Conservation (phyloP, 2,113 vertebrate genomes). For the Hippocampus mohnikei region DNA sequence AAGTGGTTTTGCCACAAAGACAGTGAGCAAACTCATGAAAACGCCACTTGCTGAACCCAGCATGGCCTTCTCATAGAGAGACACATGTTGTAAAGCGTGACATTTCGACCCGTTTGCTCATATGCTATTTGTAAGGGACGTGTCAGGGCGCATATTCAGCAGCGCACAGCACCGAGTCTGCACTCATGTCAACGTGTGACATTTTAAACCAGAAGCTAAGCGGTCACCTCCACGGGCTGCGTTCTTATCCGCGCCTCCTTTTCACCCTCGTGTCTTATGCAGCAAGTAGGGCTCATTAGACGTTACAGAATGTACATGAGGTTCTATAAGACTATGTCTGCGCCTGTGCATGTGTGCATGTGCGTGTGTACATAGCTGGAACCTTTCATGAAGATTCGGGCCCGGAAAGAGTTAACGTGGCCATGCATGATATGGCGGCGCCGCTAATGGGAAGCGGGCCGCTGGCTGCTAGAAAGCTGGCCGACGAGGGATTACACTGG, state of each 20-base stretch:
- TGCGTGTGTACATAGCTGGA: conserved; percentile 30
- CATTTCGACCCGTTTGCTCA: neutral
- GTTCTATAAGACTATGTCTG: conserved; percentile 54
- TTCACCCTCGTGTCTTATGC: conserved; percentile 10
- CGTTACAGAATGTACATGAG: conserved; percentile 39
- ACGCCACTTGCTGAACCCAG: neutral
- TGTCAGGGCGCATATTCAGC: neutral
- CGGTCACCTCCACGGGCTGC: neutral
- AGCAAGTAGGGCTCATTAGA: conserved; percentile 49
- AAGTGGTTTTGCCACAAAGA: no score
- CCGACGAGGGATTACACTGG: conserved; percentile 58
- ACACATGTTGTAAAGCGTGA: neutral
- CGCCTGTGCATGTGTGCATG: conserved; percentile 49
- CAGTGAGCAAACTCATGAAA: no score
- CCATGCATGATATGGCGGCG: conserved; percentile 40
- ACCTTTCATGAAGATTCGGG: conserved; percentile 46
- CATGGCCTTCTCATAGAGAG: neutral
- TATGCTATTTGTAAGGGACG: neutral
- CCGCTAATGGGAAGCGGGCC: conserved; percentile 56
- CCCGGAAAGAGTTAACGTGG: conserved; percentile 56
- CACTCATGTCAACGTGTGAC: neutral
- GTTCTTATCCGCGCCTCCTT: neutral
- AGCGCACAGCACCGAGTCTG: neutral
- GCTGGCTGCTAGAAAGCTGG: conserved; percentile 45
- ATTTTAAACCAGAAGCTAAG: neutral